Conservation (phyloP, 2,113 vertebrate genomes). For the Toxostoma redivivum region DNA sequence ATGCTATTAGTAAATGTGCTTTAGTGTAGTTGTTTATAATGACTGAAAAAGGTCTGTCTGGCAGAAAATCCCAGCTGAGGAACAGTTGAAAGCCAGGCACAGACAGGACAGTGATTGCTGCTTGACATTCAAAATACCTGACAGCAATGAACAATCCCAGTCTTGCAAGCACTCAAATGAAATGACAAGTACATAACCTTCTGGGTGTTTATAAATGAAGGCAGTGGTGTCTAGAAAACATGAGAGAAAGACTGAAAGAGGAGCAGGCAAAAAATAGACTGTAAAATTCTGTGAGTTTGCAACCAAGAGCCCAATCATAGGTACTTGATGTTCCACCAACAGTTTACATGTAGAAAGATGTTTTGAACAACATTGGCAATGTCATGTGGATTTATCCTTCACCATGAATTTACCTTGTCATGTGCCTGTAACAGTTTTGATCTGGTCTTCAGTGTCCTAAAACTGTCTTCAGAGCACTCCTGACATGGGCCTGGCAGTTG, state of each 20-base stretch:
- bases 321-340: fast-evolving
- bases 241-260: background rate
- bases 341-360: background rate
- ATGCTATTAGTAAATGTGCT: background rate
- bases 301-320: background rate
- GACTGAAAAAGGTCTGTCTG: background rate
- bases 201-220: background rate
- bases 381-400: background rate
- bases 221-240: background rate
- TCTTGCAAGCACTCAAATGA: background rate
- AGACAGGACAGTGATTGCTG: background rate
- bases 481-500: background rate
- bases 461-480: background rate
- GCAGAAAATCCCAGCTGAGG: background rate
- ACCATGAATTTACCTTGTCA: background rate
- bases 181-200: background rate
- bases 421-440: background rate
- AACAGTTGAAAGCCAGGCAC: background rate
- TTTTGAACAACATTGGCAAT: background rate
- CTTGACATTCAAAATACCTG: background rate
- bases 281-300: background rate
- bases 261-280: background rate
- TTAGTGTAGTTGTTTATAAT: background rate
- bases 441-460: background rate
- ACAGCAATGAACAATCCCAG: background rate